A percentile compares a stretch with the other conserved stretches of the same genome.
These are phyloP conservation scores for Apistogramma diplotaenia DNA, from an alignment of 2,113 vertebrate species.

Conservation along the genomic window DNA sequence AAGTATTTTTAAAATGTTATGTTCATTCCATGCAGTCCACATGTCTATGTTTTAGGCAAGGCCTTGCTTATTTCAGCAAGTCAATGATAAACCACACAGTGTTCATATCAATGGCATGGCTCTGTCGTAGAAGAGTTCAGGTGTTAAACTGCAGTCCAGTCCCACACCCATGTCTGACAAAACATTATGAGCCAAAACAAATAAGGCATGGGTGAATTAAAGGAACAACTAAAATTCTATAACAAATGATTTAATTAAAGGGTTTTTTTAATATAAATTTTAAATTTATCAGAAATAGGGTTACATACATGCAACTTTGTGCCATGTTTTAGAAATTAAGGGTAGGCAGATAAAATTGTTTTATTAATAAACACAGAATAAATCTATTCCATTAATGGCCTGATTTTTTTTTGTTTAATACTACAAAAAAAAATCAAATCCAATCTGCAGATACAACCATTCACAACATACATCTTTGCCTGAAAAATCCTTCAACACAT, in stretches of 20 bases:
- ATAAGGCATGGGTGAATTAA: too few relatives aligned
- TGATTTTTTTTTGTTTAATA: too few relatives aligned
- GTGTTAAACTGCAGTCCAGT: not conserved
- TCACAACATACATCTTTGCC: not conserved
- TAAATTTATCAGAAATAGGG: not conserved
- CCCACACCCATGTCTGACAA: not conserved
- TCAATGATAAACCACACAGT: not conserved
- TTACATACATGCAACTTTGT: not conserved
- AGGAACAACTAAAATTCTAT: too few relatives aligned
- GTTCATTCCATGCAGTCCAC: not conserved
- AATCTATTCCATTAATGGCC: not conserved
- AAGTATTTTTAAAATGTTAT: constrained; percentile 15
- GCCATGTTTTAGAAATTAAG: not conserved
- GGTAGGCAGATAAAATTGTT: too few relatives aligned
- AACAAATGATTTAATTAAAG: not conserved
- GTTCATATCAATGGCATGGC: not conserved
- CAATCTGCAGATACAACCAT: not conserved
- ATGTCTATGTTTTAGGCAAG: not conserved
- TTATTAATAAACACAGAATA: too few relatives aligned
- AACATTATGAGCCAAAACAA: not conserved
- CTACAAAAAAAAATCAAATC: not conserved
- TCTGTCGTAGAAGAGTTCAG: not conserved
- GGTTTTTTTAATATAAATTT: fast-evolving
- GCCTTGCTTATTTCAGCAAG: not conserved
- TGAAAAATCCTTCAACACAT: constrained; percentile 22